Base-by-base conservation (phyloP, 2,797 vertebrate genomes). In the Pseudotriccus pelzelni region DNA sequence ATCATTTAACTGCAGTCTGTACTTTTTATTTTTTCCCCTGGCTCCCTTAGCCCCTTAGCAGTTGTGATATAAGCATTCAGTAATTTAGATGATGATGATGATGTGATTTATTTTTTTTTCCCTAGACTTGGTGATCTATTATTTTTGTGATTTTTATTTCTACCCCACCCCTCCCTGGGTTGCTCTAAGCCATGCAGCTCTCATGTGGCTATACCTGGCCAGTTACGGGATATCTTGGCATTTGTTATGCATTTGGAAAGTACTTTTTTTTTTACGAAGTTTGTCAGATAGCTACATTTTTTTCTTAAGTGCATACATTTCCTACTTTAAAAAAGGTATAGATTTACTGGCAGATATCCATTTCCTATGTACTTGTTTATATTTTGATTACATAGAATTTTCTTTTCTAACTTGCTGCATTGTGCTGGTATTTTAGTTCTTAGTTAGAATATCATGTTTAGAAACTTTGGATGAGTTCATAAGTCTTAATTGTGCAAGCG, bases 401-500 rank as follows among this genome's bases (percentile, higher is more conserved):
- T 91, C 90, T 97, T 98, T 98, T 98, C 97, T 97, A 97, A 97
- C 90, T 97, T 96, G 96, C 97, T 98, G 94, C 95, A 86, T 98
- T 97, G 95, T 98, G 98, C 97, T 97, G 94, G 72, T 97, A 97
- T 97, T 97, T 97, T 97, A 97, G 95, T 94, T 90, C 92, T 97
- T 97, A 95, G 94, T 97, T 98, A 97, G 91, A 94, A 56, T 96
- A 96, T 97, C 84, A 89, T 97, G 94, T 98, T 98, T 98, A 98
- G 97, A 97, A 97, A 97, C 96, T 97, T 98, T 97, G 97, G 97
- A 96, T 98, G 94, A 96, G 97, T 98, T 98, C 97, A 98, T 97
- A 98, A 98, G 98, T 99, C 98, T 99, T 99, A 99, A 98, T 97
- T 98, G 97, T 98, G 97, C 97, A 98, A 98, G 97, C 96, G 98